phyloP scores from a whole-genome alignment of 2,113 vertebrate species.

The Lepus europaeus region DNA sequence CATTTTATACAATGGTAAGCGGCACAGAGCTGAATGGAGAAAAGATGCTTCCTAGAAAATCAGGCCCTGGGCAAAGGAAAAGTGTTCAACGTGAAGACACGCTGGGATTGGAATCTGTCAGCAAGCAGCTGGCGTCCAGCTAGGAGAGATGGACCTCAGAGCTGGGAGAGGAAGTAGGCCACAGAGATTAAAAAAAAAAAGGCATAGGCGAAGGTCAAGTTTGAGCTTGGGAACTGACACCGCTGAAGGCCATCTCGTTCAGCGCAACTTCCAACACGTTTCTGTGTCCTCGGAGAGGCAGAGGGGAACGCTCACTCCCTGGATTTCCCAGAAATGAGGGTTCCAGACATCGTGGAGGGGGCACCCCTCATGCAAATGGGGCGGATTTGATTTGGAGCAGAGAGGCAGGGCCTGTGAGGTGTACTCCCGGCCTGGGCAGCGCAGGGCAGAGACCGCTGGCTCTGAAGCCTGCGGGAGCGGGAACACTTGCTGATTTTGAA shows the following conservation, averaged over 20 bases:
- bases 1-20: background rate
- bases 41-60: background rate
- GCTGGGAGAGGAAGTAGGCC: background rate
- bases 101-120: background rate
- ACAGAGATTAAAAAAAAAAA: background rate
- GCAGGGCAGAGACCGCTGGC: background rate
- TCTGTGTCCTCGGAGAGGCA: background rate
- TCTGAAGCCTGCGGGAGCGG: too few relatives aligned
- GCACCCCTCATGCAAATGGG: background rate
- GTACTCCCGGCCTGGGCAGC: too few relatives aligned
- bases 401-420: background rate
- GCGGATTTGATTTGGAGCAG: background rate
- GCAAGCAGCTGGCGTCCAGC: background rate
- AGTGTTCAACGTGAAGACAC: background rate
- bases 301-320: background rate
- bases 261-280: background rate
- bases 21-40: background rate
- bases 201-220: too few relatives aligned
- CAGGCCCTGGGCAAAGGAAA: background rate
- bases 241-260: background rate
- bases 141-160: background rate
- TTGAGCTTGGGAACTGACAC: background rate
- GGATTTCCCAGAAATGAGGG: too few relatives aligned
- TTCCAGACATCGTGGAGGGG: background rate
- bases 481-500: background rate